These are phyloP conservation scores for Pseudomugil tenellus DNA, from an alignment of 2,797 vertebrate species.

Conservation along the genomic window DNA sequence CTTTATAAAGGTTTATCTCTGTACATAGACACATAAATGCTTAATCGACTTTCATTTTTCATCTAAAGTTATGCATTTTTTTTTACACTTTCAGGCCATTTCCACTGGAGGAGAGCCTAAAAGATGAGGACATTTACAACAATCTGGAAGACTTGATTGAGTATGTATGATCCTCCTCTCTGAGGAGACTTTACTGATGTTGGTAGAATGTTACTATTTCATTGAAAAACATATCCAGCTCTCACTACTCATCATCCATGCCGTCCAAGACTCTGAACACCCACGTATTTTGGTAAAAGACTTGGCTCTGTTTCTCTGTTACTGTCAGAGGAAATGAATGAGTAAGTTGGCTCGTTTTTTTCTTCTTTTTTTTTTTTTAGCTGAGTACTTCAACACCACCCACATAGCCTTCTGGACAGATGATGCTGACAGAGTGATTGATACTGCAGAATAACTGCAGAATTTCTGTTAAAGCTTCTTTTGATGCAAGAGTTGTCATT, in stretches of 20 bases:
- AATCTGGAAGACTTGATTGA: constrained; percentile 92
- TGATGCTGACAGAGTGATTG: constrained; percentile 17
- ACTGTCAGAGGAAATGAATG: constrained; percentile 63
- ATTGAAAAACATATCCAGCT: constrained; percentile 30
- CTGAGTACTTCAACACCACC: constrained; percentile 40
- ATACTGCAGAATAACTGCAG: not conserved
- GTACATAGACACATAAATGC: not conserved
- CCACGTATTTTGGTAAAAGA: constrained; percentile 64
- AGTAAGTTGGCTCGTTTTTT: constrained; percentile 67
- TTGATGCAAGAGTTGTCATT: not conserved
- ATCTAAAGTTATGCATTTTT: constrained; percentile 13
- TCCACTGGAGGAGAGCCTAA: constrained; percentile 88
- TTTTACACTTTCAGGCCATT: constrained; percentile 84
- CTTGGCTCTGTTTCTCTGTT: constrained; percentile 49
- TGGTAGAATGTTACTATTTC: constrained; percentile 55
- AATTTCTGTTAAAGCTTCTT: not conserved
- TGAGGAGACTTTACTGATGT: constrained; percentile 31
- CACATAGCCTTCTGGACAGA: constrained; percentile 35
- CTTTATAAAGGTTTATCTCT: not conserved
- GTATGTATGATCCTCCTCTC: constrained; percentile 81
- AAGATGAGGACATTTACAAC: constrained; percentile 92
- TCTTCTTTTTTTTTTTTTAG: too few relatives aligned
- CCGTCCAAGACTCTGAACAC: constrained; percentile 59
- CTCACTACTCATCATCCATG: constrained; percentile 41
- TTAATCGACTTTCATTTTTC: not conserved